Evolutionary conservation across 2,797 vertebrate genomes (phyloP).

Genomic region (Karalla daura): DNA sequence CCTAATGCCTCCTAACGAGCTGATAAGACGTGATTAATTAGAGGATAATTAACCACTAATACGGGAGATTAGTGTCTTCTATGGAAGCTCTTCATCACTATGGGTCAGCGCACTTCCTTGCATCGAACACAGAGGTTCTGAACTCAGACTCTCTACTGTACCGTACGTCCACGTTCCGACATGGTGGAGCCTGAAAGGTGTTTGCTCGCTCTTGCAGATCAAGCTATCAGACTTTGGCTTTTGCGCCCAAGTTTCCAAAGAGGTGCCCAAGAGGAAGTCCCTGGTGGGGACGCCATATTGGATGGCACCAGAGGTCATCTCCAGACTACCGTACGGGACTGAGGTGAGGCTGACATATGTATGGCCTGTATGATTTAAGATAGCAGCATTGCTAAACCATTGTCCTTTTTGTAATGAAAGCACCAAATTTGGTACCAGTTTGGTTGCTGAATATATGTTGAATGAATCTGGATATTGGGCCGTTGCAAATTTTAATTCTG

Average conservation of each 20-base stretch:
- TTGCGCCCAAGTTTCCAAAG: conserved; percentile 98
- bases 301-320: conserved; percentile 99
- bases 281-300: conserved; percentile 96
- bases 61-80: conserved; percentile 62
- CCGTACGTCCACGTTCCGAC: conserved; percentile 2
- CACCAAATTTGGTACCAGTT: too few species aligned
- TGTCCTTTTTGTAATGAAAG: too few species aligned
- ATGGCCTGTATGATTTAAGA: too few species aligned
- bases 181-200: conserved; percentile 4
- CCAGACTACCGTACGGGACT: conserved; percentile 94
- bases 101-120: conserved; percentile 59
- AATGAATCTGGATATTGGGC: too few species aligned
- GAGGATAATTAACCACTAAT: conserved; percentile 74
- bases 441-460: too few species aligned
- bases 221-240: conserved; percentile 98
- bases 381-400: too few species aligned
- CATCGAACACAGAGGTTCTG: conserved; percentile 26
- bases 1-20: conserved; percentile 73
- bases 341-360: conserved; percentile 83
- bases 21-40: conserved; percentile 78
- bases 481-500: too few species aligned
- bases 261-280: conserved; percentile 97
- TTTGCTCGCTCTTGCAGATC: conserved; percentile 83
- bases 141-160: conserved; percentile 11
- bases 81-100: conserved; percentile 56